Evolutionary conservation across 2,113 vertebrate species (phyloP), one percentile per base, ranked within the genome.

Genomic region (Chionomys nivalis): DNA sequence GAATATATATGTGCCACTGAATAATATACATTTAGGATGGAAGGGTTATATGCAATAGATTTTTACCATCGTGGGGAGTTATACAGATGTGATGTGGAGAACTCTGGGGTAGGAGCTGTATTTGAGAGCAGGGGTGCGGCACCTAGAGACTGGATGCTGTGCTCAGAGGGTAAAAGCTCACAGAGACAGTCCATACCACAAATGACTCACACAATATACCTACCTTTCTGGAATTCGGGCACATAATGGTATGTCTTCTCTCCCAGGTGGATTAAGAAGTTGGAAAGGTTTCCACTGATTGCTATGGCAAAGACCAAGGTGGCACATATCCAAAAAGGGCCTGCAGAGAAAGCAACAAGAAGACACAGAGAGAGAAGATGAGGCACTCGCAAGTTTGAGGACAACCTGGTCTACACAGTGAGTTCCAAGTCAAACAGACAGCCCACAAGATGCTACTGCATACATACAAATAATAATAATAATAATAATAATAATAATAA

Each of bases 321-420:
- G 93, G 99, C 99, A 97, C 99, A 99, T 97, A 99, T 99, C 99
- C 99, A 99, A 95, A 99, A 99, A 3, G 99, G 99, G 96, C 99
- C 99, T 99, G 93, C 76, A 97, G 97, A 36, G 66, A 97, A 97
- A 33, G 61, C 96, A 96, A 97, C 65, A 61, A 97, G 70, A 97
- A 58, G 79, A 96, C 14, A 42, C 82, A 97, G 33, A 92, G 55
- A 44, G 58, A 61, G 79, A 36, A 63, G 82, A 92, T 52, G 49
- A 93, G 21, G 39, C 58, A 68, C 39, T 3, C 6, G 16, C 36
- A 58, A 61, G 55, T 58, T 1, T 58, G 55, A 58, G 55, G 55
- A 58, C 55, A 58, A 58, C 36, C 21, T 39, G 52, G 36, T 36
- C 77, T 79, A 55, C 47, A 55, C 9, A 23, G 47, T 79, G 47